Base-by-base conservation (phyloP, 2,888 invertebrate genomes). In the Pammene fasciana region DNA sequence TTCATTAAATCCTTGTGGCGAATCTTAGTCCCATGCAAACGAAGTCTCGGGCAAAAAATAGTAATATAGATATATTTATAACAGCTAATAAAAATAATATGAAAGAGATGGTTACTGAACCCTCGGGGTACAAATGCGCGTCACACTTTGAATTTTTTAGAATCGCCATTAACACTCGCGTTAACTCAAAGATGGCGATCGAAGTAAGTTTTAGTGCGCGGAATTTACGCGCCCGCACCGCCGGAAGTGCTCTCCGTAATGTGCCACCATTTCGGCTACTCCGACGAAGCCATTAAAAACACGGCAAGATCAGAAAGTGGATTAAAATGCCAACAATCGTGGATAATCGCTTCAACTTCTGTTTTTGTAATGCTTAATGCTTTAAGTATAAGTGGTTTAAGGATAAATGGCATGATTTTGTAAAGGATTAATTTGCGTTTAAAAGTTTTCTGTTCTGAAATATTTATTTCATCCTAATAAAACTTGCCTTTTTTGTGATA, bases 121-220 rank as follows among this genome's bases (percentile, higher is more conserved):
- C 26, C 38, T 38, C 38, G 5, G 38, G 38, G 38, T 9, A n/a
- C n/a, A n/a, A n/a, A n/a, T n/a, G 38, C 38, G 7, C 2, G 38
- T 7, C 9, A 38, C 18, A 45, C 54, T 46, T 46, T 56, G 56
- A 56, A 46, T 56, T 62, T 48, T 55, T 62, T 68, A 68, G 18
- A 62, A 62, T 62, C 55, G 61, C 26, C 56, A 50, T 62, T 62
- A 68, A 68, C 55, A 13, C 13, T 45, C 50, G 18, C 52, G 67
- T 66, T 43, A 57, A 57, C 13, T 59, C 52, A 54, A 60, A 60
- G 59, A 60, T 36, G n/a, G 36, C 59, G 66, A 59, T 60, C 36
- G 43, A 5, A 11, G 11, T 43, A 48, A 26, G 57, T 56, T 56
- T 48, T 57, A 43, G 45, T 45, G 36, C n/a, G n/a, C 41, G 50